Percentiles rank a stretch among this genome's conserved stretches.
Conservation (phyloP, 1,140 invertebrate species). For the Cataglyphis hispanica region DNA sequence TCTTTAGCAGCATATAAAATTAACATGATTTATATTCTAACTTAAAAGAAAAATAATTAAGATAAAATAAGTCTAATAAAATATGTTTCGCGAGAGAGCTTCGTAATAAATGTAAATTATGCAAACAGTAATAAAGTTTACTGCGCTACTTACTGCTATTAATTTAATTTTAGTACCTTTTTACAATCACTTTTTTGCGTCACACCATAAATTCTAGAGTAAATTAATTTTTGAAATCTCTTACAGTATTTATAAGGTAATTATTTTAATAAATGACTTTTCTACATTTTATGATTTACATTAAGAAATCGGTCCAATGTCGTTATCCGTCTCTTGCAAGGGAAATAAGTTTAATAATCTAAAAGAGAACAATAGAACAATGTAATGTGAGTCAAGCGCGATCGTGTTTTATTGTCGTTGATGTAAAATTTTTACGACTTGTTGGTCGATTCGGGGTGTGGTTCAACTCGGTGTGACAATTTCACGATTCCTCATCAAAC, state of each 20-base stretch:
- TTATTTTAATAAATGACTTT: not conserved
- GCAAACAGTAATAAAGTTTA: not conserved
- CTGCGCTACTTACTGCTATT: not conserved
- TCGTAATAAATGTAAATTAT: slow-evolving; percentile 1
- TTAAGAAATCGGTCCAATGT: not conserved
- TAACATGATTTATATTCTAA: not conserved
- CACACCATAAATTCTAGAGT: not conserved
- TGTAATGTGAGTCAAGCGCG: not conserved
- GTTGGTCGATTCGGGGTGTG: not conserved
- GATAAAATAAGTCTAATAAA: not conserved
- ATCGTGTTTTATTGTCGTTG: slow-evolving; percentile 1
- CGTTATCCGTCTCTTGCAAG: no score
- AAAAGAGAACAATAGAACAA: not conserved
- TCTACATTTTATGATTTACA: not conserved
- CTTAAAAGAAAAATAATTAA: not conserved
- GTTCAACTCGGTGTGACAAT: not conserved
- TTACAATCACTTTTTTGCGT: not conserved
- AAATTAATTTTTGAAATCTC: not conserved
- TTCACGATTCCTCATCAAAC: not conserved
- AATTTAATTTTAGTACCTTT: not conserved
- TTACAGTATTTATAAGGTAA: not conserved
- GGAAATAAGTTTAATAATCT: not conserved
- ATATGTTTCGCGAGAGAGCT: not conserved
- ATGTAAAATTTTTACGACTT: slow-evolving; percentile 27
- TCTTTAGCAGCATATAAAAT: not conserved